Base-by-base conservation (phyloP, 2,888 invertebrate species). In the Athalia circularis region DNA sequence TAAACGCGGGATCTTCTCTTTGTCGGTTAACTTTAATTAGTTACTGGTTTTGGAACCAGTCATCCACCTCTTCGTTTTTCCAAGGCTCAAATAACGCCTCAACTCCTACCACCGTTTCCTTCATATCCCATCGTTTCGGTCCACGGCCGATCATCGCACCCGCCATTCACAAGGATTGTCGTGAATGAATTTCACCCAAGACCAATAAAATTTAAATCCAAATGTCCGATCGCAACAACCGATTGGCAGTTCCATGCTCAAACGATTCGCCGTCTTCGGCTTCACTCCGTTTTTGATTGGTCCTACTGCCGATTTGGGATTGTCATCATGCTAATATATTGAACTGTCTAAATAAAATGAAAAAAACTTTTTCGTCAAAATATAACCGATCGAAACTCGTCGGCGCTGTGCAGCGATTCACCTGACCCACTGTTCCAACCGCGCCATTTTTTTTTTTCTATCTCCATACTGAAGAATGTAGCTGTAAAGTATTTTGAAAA, bases 1-100 rank as follows among this genome's bases (percentile, higher is more conserved):
- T 75, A 75, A 75, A 75, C 62, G 43, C 62, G 75, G 62, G 75
- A 81, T 82, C 82, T 79, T 80, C 68, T 81, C 78, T 78, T 72
- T 78, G 78, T 78, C 78, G 78, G 78, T 59, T 70, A 50, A 65
- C 45, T 78, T 74, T 78, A 78, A 86, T 84, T 83, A 82, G 82
- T 82, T 83, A 83, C 84, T 82, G 84, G 85, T 83, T 82, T 81
- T 45, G 82, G 81, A 84, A 82, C 85, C 84, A 81, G 84, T 84
- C 54, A 64, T 61, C 72, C 72, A 43, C 57, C 54, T 57, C 72
- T 15, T 50, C 75, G 75, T 50, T 61, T 62, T 62, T 13, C 75
- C n/a, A 62, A 13, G 57, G 54, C 70, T 43, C 52, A 59, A n/a
- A 50, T 8, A 62, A 62, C 62, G 62, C 74, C 61, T 62, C 75